phyloP scores from a whole-genome alignment of 2,888 invertebrate genomes.

The Synanthedon myopaeformis region DNA sequence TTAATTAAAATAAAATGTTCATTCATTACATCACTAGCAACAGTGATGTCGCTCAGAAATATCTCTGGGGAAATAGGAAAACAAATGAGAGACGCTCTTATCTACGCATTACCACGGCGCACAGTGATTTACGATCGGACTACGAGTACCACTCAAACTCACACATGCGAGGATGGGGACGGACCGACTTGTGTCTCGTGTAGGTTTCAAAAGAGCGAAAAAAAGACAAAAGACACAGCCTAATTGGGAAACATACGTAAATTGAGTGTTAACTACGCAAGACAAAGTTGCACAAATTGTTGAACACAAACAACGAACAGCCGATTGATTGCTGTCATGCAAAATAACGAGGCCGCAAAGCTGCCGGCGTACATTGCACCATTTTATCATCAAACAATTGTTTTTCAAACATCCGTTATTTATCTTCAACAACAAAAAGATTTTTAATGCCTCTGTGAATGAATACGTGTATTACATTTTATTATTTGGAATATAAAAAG shows the following conservation, averaged over 20 bases:
- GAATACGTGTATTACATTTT: too few relatives aligned
- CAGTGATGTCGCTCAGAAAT: slow-evolving; percentile 60
- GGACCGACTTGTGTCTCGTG: slow-evolving; percentile 24
- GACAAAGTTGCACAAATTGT: slow-evolving; percentile 38
- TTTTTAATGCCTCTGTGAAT: slow-evolving; percentile 19
- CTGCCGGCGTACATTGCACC: slow-evolving; percentile 1
- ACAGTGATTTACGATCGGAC: slow-evolving; percentile 56
- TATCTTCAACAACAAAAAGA: slow-evolving; percentile 9
- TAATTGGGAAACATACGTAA: slow-evolving; percentile 49
- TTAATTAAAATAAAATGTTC: slow-evolving; percentile 8
- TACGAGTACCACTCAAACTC: slow-evolving; percentile 35
- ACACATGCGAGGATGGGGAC: slow-evolving; percentile 4
- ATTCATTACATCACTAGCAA: slow-evolving; percentile 46
- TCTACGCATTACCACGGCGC: slow-evolving; percentile 61
- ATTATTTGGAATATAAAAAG: too few relatives aligned
- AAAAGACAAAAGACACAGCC: slow-evolving; percentile 39
- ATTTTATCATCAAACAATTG: slow-evolving; percentile 15
- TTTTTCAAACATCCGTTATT: slow-evolving; percentile 8
- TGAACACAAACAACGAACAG: slow-evolving; percentile 27
- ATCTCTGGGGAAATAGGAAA: slow-evolving; percentile 63
- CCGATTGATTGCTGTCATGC: slow-evolving; percentile 20
- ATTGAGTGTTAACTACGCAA: slow-evolving; percentile 51
- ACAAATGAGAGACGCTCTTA: slow-evolving; percentile 65
- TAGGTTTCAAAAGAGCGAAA: slow-evolving; percentile 40
- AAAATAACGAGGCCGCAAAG: slow-evolving; percentile 3